These are phyloP conservation scores for Stenichneumon culpator DNA, from an alignment of 2,888 invertebrate species.

Conservation along the genomic window DNA sequence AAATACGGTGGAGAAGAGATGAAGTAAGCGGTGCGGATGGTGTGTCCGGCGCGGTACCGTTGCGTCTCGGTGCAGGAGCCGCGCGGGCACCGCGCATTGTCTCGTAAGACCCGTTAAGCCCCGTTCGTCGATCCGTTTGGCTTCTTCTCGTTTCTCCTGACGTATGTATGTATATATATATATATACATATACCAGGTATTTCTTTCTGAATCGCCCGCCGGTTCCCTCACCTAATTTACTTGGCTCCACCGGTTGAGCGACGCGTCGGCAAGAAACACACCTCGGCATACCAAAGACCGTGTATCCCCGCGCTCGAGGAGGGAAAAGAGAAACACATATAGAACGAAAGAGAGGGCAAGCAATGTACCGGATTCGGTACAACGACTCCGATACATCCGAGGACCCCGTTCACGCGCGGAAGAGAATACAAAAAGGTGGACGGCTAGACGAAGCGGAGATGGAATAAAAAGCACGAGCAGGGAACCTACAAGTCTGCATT, in stretches of 20 bases:
- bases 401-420: slow-evolving; percentile 48
- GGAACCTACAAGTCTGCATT: background rate
- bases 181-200: background rate
- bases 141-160: slow-evolving; percentile 58
- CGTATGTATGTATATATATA: background rate
- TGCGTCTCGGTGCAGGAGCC: slow-evolving; percentile 56
- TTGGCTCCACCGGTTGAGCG: slow-evolving; percentile 37
- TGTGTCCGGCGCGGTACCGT: slow-evolving; percentile 58
- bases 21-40: slow-evolving; percentile 26
- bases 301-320: background rate
- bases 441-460: slow-evolving; percentile 3
- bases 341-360: slow-evolving; percentile 7
- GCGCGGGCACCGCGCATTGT: slow-evolving; percentile 68
- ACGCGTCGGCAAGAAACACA: slow-evolving; percentile 34
- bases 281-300: slow-evolving; percentile 32
- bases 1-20: slow-evolving; percentile 17
- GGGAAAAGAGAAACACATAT: slow-evolving; percentile 1
- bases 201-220: slow-evolving; percentile 19
- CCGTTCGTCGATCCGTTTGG: slow-evolving; percentile 71
- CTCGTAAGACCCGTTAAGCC: slow-evolving; percentile 73
- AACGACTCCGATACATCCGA: slow-evolving; percentile 53
- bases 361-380: slow-evolving; percentile 62
- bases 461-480: slow-evolving; percentile 40
- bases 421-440: slow-evolving; percentile 21
- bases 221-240: slow-evolving; percentile 53